Conservation (phyloP, 1,140 invertebrate genomes). For the Colletes gigas region DNA sequence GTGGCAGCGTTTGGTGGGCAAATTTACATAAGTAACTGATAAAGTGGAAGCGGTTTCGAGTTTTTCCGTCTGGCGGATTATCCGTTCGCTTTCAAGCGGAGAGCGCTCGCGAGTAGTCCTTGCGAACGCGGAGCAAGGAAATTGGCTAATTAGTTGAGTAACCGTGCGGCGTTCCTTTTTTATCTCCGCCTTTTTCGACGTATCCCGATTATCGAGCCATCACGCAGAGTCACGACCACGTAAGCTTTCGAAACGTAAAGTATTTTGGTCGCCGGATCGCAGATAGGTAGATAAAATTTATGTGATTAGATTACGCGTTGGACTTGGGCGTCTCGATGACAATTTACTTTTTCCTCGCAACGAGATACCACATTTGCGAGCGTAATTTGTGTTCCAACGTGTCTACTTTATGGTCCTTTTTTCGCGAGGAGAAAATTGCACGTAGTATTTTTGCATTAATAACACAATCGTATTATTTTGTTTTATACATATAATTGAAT, state of each 20-base stretch:
- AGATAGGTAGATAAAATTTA: slow-evolving; percentile 10
- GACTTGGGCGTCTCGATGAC: neutral
- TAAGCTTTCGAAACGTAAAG: neutral
- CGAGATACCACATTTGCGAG: neutral
- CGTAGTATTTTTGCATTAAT: neutral
- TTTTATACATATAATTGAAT: too few relatives aligned
- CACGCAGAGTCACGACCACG: neutral
- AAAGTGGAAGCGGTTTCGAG: slow-evolving; percentile 35
- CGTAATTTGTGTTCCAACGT: too few relatives aligned
- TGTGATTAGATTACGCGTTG: slow-evolving; percentile 21
- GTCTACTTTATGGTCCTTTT: too few relatives aligned
- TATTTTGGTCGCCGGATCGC: neutral
- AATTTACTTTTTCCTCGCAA: neutral
- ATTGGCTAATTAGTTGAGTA: slow-evolving; percentile 44
- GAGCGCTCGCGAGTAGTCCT: neutral
- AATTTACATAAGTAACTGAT: slow-evolving; percentile 49
- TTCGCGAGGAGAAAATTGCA: too few relatives aligned
- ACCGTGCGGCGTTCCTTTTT: neutral
- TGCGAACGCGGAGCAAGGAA: slow-evolving; percentile 30
- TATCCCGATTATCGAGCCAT: slow-evolving; percentile 21
- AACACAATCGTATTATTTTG: too few relatives aligned
- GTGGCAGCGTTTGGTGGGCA: neutral
- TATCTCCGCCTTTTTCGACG: neutral
- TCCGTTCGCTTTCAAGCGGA: slow-evolving; percentile 8
- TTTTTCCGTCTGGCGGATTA: slow-evolving; percentile 29